phyloP scores from a whole-genome alignment of 2,888 invertebrate genomes.

The Digitonthophagus gazella region DNA sequence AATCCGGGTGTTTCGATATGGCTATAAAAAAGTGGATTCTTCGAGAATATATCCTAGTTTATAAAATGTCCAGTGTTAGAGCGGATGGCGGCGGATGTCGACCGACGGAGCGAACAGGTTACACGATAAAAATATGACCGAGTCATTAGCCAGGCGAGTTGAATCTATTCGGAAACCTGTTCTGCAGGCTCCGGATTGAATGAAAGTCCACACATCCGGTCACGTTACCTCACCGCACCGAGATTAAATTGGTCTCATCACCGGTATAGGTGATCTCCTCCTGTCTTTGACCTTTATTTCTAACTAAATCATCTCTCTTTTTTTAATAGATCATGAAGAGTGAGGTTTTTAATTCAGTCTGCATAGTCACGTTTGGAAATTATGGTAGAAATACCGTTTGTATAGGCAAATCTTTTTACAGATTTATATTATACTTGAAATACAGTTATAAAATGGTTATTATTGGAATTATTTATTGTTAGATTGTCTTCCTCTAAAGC shows the following conservation, averaged over 20 bases:
- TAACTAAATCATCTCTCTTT: background rate
- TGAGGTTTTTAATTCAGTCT: no score
- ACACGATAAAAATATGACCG: constrained; percentile 3
- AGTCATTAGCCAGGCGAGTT: constrained; percentile 11
- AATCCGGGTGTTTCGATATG: no score
- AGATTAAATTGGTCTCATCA: background rate
- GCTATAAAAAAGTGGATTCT: no score
- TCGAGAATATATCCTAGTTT: no score
- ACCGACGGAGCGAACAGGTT: constrained; percentile 3
- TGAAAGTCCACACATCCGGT: background rate
- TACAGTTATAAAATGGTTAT: no score
- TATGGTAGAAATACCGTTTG: no score
- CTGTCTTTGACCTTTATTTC: background rate
- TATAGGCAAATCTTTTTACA: no score
- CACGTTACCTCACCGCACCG: background rate
- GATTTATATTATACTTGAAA: no score
- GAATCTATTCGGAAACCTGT: constrained; percentile 3
- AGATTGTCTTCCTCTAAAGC: no score
- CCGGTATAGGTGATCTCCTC: background rate
- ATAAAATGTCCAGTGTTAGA: background rate
- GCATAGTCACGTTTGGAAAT: no score
- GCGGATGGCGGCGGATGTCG: background rate
- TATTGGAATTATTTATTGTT: no score
- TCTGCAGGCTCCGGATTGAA: background rate
- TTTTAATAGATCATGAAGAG: background rate